Base-by-base conservation (phyloP, 2,797 vertebrate species). In the Galaxias olidus region DNA sequence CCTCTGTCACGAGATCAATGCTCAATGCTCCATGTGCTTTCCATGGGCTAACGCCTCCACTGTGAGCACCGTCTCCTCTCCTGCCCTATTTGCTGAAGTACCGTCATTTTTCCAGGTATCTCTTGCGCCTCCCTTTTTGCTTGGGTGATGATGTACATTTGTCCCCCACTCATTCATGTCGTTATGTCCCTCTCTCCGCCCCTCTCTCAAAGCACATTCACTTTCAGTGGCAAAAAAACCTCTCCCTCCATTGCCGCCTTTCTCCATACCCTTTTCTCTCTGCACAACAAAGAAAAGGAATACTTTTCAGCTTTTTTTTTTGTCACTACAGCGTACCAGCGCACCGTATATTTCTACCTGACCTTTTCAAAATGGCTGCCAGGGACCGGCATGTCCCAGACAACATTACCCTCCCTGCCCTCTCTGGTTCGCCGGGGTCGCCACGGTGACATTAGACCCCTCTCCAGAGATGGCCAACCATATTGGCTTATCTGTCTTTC, bases 341-440 rank as follows among this genome's bases (percentile, higher is more conserved):
- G n/a, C n/a, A n/a, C n/a, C n/a, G n/a, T n/a, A 81, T 72, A 44
- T 76, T 80, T 68, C 61, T 52, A 59, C 65, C 54, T 80, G 75
- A 86, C 84, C 80, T 84, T 86, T 84, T 71, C 52, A 62, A 66
- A 73, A 75, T 9, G 65, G 42, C 75, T 75, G 69, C 72, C 71
- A 63, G 68, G 62, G 71, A 75, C 68, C 55, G n/a, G 52, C 50
- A 66, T 78, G 69, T 63, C 76, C 68, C 61, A 44, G 64, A 61
- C 63, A 74, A 69, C 62, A 75, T 78, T 74, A 67, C 60, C 66
- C 65, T 47, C 63, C 51, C 55, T 67, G 69, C 71, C 78, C 71
- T 50, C 51, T 62, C 63, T 59, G 19, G 40, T 65, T 74, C 11
- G 10, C 62, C 62, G 59, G 8, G 30, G 57, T 78, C 65, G 61